phyloP scores from a whole-genome alignment of 2,888 invertebrate species.

The Apocheima hispidaria region DNA sequence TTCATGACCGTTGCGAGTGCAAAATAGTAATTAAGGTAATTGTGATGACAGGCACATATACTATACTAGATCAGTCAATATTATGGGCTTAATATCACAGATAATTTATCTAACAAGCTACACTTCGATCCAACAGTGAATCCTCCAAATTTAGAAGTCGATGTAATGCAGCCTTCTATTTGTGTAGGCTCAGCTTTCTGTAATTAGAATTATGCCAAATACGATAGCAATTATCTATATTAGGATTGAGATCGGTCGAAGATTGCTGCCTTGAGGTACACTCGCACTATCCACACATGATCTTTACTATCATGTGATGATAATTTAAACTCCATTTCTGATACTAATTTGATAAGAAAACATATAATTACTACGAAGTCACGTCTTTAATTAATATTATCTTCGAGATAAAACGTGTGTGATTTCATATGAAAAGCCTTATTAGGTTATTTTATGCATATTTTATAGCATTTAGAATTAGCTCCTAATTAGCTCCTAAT shows the following conservation, averaged over 20 bases:
- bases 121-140: slow-evolving; percentile 6
- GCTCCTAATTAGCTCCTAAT: no score
- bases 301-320: slow-evolving; percentile 43
- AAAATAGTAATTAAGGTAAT: no score
- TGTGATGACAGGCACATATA: no score
- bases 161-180: slow-evolving; percentile 15
- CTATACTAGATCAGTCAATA: no score
- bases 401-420: slow-evolving; percentile 29
- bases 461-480: slow-evolving; percentile 9
- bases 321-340: slow-evolving; percentile 31
- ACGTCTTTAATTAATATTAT: slow-evolving; percentile 37
- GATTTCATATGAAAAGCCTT: slow-evolving; percentile 36
- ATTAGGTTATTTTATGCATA: slow-evolving; percentile 7
- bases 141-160: slow-evolving; percentile 18
- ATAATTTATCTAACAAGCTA: slow-evolving; percentile 1
- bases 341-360: slow-evolving; percentile 38
- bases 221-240: slow-evolving; percentile 32
- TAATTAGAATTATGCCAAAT: slow-evolving; percentile 35
- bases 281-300: slow-evolving; percentile 36
- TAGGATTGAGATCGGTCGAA: slow-evolving; percentile 40
- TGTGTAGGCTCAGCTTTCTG: slow-evolving; percentile 18
- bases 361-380: slow-evolving; percentile 35
- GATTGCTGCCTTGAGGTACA: slow-evolving; percentile 39
- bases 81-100: not conserved
- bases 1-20: no score